Conservation (phyloP, 2,888 invertebrate species). For the Autographa gamma region DNA sequence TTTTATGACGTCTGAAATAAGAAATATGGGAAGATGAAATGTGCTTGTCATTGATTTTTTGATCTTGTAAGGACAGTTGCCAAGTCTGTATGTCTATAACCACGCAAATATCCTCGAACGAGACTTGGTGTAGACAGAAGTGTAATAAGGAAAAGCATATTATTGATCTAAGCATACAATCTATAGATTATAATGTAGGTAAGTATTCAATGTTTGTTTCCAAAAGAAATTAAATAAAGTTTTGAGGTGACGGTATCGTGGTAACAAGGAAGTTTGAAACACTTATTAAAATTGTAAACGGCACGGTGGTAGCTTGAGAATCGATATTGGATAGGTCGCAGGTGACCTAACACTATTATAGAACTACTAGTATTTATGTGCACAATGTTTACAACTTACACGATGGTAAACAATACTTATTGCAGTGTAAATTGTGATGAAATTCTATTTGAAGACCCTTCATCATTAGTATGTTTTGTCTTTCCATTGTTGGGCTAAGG, state of each 20-base stretch:
- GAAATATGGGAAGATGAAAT: neutral
- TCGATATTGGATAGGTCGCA: conserved; percentile 1
- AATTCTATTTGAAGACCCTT: too few species aligned
- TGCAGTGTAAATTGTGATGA: too few species aligned
- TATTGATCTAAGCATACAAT: too few species aligned
- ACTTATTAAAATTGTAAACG: conserved; percentile 2
- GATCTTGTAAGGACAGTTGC: neutral
- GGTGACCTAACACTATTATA: neutral
- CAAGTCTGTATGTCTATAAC: neutral
- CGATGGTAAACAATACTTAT: neutral
- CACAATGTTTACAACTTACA: neutral
- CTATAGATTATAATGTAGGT: too few species aligned
- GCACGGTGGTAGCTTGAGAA: neutral
- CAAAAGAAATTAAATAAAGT: neutral
- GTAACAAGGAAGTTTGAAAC: neutral
- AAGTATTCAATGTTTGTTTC: neutral
- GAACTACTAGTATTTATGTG: conserved; percentile 1
- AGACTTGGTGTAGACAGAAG: neutral
- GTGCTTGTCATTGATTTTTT: neutral
- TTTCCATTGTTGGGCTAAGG: too few species aligned
- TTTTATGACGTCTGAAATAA: conserved; percentile 28
- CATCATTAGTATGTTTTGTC: too few species aligned
- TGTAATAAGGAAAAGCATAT: neutral
- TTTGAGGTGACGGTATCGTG: neutral
- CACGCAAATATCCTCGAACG: neutral